Evolutionary conservation across 2,888 invertebrate genomes (phyloP), one percentile per base, ranked within the genome.

Genomic region (Lymantria dispar): DNA sequence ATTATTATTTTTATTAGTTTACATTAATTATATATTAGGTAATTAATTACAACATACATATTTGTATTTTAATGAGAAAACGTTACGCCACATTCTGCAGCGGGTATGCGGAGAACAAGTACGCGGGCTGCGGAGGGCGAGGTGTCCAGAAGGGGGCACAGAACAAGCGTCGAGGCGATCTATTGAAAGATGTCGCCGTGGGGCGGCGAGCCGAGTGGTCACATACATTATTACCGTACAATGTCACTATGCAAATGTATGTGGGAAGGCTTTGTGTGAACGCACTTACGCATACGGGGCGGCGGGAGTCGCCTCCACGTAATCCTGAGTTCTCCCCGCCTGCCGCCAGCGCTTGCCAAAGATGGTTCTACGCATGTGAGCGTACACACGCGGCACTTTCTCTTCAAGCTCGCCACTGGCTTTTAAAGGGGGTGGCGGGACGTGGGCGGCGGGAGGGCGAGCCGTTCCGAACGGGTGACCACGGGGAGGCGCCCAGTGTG

Each of bases 371-470:
- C 86, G 87, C 81, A 87, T 89, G 90, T 89, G 88, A 85, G 88
- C 76, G 83, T 87, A 86, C 86, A 87, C 83, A 90, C 87, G 88
- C 85, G 90, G 91, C 92, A 91, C 90, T 92, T 92, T 91, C 92
- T 92, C 92, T 92, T 89, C 90, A 88, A 92, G 91, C 92, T 91
- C 91, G 91, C 91, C 91, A 90, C 87, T 91, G 92, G 92, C 92
- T 92, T 92, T 91, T 90, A 89, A 91, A 89, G 88, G 85, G 89
- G 90, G 87, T 81, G 88, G 84, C 69, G 75, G 80, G 80, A 58
- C 80, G 73, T 57, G 75, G 76, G 74, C 66, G 64, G 72, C 74
- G 68, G 74, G 69, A 64, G 80, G 82, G 83, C 78, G 76, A 69
- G 74, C 74, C 74, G 87, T 86, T 87, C 83, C 86, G 81, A 84